Evolutionary conservation across 2,113 vertebrate genomes (phyloP), one percentile per base, ranked within the genome.

Genomic region (Noctilio leporinus): DNA sequence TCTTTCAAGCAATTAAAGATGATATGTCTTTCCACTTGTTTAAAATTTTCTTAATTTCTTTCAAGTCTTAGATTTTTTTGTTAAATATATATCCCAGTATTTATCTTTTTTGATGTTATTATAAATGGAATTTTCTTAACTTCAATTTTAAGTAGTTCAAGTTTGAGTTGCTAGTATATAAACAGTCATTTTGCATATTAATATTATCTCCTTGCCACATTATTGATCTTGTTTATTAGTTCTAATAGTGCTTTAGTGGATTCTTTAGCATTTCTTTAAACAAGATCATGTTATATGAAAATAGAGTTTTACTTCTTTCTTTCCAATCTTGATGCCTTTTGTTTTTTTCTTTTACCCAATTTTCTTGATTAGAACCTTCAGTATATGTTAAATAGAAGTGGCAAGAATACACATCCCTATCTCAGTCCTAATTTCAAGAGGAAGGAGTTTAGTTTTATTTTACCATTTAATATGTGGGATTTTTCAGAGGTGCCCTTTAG

Each of bases 61-160:
- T 82, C 86, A 59, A 88, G 4, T 70, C 16, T 87, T 87, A 16
- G 26, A 30, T 80, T 92, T 91, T 88, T 96, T 95, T 85, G n/a
- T 22, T 83, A 75, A 91, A 51, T 67, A 33, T 70, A 80, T 33
- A 49, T 16, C 15, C 53, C 51, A 30, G 16, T 51, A 26, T 81
- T 76, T 70, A 3, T 90, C 72, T 28, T 65, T 93, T 93, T 67
- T 75, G 35, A 81, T 86, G 55, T 3, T 28, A 89, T 62, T 70
- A 0, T 55, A 90, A 82, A 26, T 81, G 7, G 40, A 87, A 78
- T 91, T 92, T 91, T 88, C 86, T n/a, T 84, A 73, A 75, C 65
- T 86, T 59, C 8, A 55, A 10, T 76, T 86, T 86, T 64, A 33
- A 14, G 80, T 40, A 45, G 7, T 82, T 88, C 6, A 76, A 73